Evolutionary conservation across 1,140 invertebrate genomes (phyloP).

Genomic region (Bombyx mandarina): DNA sequence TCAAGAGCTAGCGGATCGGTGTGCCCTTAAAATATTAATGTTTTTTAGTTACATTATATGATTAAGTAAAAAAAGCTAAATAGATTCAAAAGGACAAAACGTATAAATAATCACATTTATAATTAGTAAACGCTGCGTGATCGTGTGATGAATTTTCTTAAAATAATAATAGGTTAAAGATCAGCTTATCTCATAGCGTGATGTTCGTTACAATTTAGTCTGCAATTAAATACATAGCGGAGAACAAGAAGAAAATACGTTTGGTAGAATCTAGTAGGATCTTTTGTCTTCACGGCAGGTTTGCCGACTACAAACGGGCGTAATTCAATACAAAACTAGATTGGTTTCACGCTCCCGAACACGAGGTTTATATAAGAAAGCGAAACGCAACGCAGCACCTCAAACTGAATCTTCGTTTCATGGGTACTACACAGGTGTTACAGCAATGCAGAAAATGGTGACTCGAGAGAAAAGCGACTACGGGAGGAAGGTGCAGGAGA

Average conservation of each 20-base stretch:
- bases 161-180: too few relatives aligned
- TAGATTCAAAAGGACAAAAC: slow-evolving; percentile 3
- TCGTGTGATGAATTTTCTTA: too few relatives aligned
- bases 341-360: slow-evolving; percentile 6
- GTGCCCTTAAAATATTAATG: too few relatives aligned
- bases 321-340: slow-evolving; percentile 5
- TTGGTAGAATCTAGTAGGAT: too few relatives aligned
- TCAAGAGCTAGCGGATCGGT: too few relatives aligned
- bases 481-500: slow-evolving; percentile 34
- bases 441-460: slow-evolving; percentile 12
- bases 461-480: slow-evolving; percentile 36
- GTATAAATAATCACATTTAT: background rate
- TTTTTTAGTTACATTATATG: too few relatives aligned
- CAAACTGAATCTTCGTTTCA: slow-evolving; percentile 10
- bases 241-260: too few relatives aligned
- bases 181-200: too few relatives aligned
- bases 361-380: slow-evolving; percentile 11
- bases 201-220: too few relatives aligned
- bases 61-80: background rate
- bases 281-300: slow-evolving; percentile 3
- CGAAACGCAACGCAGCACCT: slow-evolving; percentile 1
- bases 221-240: too few relatives aligned
- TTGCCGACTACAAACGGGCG: slow-evolving; percentile 5
- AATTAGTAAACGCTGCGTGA: background rate
- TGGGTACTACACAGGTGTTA: slow-evolving; percentile 10